A percentile compares a stretch with the other conserved stretches of the same genome.
Conservation (phyloP, 2,888 invertebrate species). For the Parnassius glacialis region DNA sequence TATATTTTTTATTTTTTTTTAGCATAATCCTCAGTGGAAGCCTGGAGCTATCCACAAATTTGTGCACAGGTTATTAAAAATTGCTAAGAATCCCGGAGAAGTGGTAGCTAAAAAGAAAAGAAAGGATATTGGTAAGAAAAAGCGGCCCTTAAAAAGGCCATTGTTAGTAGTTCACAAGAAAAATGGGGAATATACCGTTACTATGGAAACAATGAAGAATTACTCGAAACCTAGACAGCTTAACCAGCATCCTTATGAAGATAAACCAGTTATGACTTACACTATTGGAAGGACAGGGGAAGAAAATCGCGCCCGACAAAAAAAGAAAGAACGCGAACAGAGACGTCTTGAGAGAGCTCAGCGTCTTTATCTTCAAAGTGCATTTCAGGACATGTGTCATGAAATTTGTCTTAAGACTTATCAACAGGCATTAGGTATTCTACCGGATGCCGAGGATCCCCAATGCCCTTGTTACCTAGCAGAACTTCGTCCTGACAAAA, state of each 20-base stretch:
- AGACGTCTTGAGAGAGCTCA: slow-evolving; percentile 65
- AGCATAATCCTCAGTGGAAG: slow-evolving; percentile 70
- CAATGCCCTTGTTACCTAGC: slow-evolving; percentile 62
- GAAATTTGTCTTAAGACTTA: slow-evolving; percentile 73
- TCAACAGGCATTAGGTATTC: slow-evolving; percentile 66
- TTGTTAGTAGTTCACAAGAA: slow-evolving; percentile 64
- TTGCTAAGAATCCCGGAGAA: slow-evolving; percentile 61
- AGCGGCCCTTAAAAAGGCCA: slow-evolving; percentile 61
- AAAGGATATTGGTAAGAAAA: slow-evolving; percentile 47
- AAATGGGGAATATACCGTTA: slow-evolving; percentile 67
- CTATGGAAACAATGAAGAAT: slow-evolving; percentile 71
- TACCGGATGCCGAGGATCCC: slow-evolving; percentile 61
- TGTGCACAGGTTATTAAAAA: slow-evolving; percentile 59
- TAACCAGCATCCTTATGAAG: slow-evolving; percentile 70
- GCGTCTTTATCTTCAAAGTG: slow-evolving; percentile 64
- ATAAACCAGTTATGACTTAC: slow-evolving; percentile 61
- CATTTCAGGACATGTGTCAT: slow-evolving; percentile 67
- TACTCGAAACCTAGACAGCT: slow-evolving; percentile 55
- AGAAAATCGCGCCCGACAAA: slow-evolving; percentile 60
- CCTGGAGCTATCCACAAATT: slow-evolving; percentile 71
- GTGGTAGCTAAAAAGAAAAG: slow-evolving; percentile 57
- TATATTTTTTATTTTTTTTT: slow-evolving; percentile 46
- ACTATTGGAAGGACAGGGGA: slow-evolving; percentile 70
- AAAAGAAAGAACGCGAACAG: slow-evolving; percentile 59
- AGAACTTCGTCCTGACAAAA: slow-evolving; percentile 46